Evolutionary conservation across 2,113 vertebrate genomes (phyloP).

Genomic region (pig (Sus scrofa)): DNA sequence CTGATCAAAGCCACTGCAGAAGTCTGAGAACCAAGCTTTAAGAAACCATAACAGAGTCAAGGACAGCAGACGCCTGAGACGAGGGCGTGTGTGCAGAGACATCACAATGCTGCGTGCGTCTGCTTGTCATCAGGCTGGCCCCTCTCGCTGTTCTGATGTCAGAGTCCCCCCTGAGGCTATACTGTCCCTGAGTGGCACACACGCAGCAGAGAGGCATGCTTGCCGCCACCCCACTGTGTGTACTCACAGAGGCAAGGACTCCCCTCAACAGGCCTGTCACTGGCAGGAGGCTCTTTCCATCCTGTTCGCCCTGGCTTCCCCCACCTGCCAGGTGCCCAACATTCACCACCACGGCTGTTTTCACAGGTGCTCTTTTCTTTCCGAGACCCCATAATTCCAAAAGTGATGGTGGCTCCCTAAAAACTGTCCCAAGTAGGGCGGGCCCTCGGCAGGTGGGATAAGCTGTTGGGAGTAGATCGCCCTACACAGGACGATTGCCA

Average conservation of each 20-base stretch:
- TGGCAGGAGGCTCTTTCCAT: neutral
- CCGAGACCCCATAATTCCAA: conserved; percentile 38
- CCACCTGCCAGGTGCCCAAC: neutral
- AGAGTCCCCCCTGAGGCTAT: neutral
- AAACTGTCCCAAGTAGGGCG: neutral
- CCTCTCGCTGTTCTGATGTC: neutral
- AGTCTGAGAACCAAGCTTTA: neutral
- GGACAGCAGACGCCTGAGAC: neutral
- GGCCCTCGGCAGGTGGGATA: neutral
- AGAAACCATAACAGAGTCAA: neutral
- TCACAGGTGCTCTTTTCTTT: conserved; percentile 51
- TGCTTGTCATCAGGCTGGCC: neutral
- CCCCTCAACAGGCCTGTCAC: neutral
- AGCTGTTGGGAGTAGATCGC: neutral
- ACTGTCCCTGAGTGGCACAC: neutral
- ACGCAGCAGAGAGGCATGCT: accelerated
- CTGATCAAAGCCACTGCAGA: neutral
- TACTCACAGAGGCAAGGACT: neutral
- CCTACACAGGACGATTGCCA: neutral
- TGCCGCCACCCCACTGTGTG: accelerated
- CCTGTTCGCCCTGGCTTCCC: neutral
- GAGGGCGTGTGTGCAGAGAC: accelerated
- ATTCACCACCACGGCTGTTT: conserved; percentile 61
- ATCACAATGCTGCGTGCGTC: accelerated
- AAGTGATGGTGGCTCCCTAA: conserved; percentile 4